phyloP scores from a whole-genome alignment of 2,797 vertebrate genomes.

The Tragopan temminckii region DNA sequence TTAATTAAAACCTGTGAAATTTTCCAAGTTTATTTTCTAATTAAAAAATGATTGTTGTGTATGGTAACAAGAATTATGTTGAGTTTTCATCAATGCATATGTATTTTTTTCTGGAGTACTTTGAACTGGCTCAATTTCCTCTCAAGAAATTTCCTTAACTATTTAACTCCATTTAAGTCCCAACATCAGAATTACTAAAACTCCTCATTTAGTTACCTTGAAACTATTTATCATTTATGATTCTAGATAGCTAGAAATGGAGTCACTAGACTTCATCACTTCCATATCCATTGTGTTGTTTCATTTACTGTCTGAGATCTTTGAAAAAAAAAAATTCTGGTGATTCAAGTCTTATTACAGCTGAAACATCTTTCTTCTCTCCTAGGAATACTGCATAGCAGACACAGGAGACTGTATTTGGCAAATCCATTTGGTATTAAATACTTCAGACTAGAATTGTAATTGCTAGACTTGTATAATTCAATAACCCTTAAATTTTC shows the following conservation, averaged over 20 bases:
- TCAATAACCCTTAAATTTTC: background rate
- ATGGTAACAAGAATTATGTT: background rate
- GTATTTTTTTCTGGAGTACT: background rate
- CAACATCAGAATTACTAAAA: background rate
- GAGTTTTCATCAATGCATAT: accelerated
- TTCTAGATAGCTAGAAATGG: background rate
- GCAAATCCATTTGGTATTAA: background rate
- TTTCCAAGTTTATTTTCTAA: background rate
- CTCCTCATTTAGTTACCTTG: background rate
- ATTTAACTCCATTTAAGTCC: background rate
- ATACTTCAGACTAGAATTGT: background rate
- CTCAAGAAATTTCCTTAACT: background rate
- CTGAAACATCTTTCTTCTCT: background rate
- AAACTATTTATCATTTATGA: too few relatives aligned
- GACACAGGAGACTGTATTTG: background rate
- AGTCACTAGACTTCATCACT: background rate
- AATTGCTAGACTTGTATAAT: background rate
- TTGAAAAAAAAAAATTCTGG: background rate
- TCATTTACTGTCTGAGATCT: background rate
- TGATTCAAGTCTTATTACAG: background rate
- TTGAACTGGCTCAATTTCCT: background rate
- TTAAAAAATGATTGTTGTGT: background rate
- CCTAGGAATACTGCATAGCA: background rate
- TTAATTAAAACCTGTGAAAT: background rate
- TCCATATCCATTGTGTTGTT: background rate